Base-by-base conservation (phyloP, 2,888 invertebrate genomes). In the Aphodius sticticus region DNA sequence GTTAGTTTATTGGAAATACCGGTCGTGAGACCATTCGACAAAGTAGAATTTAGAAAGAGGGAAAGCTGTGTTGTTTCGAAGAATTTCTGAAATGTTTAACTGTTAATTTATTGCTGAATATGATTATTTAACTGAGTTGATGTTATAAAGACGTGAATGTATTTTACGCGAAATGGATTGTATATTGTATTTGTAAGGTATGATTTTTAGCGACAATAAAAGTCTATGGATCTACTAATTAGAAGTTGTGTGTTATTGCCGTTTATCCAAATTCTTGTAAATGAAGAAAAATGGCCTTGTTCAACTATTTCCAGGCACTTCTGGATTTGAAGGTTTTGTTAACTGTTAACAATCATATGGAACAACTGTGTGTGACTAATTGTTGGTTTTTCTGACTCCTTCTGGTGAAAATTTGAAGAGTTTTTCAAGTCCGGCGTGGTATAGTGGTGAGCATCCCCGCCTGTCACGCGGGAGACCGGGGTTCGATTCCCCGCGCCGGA, bases 151-250 rank as follows among this genome's bases (percentile, higher is more conserved):
- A 53, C 53, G 12, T 9, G 53, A 53, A 53, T 12, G 53, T 53
- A 53, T 53, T 53, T 53, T 53, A 53, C 53, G 12, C 12, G 53
- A 53, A 53, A 53, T 53, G 53, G 12, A 53, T 53, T 53, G 53
- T 53, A 53, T 53, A 53, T 53, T 53, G 53, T 53, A 53, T 53
- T 53, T 53, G 53, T 53, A 53, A 53, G 53, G 53, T 53, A 53
- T 53, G 53, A 53, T 53, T 53, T 53, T 53, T 53, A 53, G 53
- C 53, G 53, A 53, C 53, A 53, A 53, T 53, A 53, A 53, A 53
- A 53, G 53, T 53, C 53, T 53, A 53, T 53, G 53, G 53, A 53
- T 53, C 53, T 53, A 53, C 53, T 53, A 53, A 26, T 53, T 53
- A 2, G 53, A 53, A 53, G 12, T 9, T 53, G 7, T 53, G 53